These are phyloP conservation scores for Phaethon lepturus DNA, from an alignment of 2,113 vertebrate genomes.

Conservation along the genomic window DNA sequence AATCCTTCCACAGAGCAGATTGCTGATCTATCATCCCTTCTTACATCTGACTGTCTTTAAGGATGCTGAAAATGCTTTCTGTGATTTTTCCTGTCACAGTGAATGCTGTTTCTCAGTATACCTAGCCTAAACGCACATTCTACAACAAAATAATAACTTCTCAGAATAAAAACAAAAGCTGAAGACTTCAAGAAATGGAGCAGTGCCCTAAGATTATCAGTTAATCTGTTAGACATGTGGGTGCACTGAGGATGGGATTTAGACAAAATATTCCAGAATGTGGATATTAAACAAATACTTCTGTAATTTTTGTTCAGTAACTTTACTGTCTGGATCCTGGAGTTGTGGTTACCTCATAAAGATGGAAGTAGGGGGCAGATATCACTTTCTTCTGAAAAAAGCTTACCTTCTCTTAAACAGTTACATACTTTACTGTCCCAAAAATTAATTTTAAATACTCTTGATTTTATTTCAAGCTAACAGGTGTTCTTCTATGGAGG, in stretches of 20 bases:
- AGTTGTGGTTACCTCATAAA: neutral
- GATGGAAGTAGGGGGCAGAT: neutral
- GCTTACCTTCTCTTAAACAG: neutral
- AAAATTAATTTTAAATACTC: neutral
- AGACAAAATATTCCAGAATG: neutral
- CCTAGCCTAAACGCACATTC: neutral
- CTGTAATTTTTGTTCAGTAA: neutral
- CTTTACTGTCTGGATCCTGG: neutral
- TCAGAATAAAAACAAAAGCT: neutral
- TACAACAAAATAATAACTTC: neutral
- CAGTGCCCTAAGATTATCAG: neutral
- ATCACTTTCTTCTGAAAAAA: neutral
- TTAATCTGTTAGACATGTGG: neutral
- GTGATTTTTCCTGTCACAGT: neutral
- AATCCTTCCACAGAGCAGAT: accelerated
- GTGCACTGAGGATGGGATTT: neutral
- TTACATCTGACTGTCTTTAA: neutral
- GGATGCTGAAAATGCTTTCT: neutral
- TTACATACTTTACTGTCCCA: neutral
- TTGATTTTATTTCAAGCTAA: neutral
- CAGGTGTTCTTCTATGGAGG: neutral
- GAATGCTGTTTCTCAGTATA: neutral
- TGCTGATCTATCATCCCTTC: neutral
- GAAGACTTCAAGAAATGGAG: neutral
- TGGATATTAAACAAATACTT: neutral